Conservation (phyloP, 2,888 invertebrate genomes). For the Cheiracanthium punctorium region DNA sequence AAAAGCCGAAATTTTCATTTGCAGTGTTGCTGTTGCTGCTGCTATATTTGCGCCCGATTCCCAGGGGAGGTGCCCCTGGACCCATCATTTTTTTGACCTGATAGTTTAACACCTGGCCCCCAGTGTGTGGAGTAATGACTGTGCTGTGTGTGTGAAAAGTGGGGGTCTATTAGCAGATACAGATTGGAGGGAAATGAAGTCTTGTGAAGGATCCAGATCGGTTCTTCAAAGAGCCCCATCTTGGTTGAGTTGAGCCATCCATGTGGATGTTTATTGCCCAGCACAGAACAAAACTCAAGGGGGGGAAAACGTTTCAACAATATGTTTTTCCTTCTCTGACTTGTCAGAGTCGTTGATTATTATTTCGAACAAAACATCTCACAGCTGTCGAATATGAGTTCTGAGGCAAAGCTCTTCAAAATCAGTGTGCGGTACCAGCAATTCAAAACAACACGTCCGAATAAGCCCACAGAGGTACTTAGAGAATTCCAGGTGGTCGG, state of each 20-base stretch:
- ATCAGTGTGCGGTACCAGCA: too few species aligned
- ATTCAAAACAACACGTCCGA: too few species aligned
- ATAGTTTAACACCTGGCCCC: slow-evolving; percentile 67
- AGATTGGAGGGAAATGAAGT: not conserved
- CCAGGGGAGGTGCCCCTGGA: slow-evolving; percentile 25
- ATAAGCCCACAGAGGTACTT: too few species aligned
- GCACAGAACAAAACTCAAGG: not conserved
- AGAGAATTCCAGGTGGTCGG: too few species aligned
- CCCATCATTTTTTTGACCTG: slow-evolving; percentile 64
- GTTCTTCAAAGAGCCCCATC: not conserved
- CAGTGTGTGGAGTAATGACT: slow-evolving; percentile 57
- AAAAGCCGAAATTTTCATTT: slow-evolving; percentile 66
- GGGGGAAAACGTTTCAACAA: not conserved
- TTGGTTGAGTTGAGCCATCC: too few species aligned
- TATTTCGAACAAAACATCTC: too few species aligned
- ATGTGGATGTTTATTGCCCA: not conserved
- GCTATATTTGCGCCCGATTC: slow-evolving; percentile 30
- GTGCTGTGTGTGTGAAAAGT: slow-evolving; percentile 15
- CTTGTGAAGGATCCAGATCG: not conserved
- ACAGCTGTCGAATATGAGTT: too few species aligned
- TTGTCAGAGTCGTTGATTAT: too few species aligned
- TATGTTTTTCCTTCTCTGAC: not conserved
- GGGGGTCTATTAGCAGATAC: slow-evolving; percentile 17
- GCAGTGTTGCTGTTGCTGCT: slow-evolving; percentile 24
- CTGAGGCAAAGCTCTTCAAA: too few species aligned